phyloP scores from a whole-genome alignment of 2,888 invertebrate species.

The Phoronis australis region DNA sequence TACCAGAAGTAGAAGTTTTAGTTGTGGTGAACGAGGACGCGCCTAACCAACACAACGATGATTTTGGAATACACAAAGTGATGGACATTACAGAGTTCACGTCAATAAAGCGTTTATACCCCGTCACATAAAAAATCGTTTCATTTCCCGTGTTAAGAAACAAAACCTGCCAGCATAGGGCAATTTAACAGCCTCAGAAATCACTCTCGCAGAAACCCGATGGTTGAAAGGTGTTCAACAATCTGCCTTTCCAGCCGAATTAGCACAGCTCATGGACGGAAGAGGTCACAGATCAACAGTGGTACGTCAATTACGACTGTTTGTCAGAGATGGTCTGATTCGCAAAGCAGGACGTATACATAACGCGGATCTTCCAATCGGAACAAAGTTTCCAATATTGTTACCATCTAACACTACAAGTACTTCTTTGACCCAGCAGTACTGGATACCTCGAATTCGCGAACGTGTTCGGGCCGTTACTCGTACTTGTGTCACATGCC shows the following conservation, averaged over 20 bases:
- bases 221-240: not conserved
- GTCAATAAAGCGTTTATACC: no score
- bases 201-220: not conserved
- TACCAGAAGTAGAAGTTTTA: no score
- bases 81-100: no score
- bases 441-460: constrained; percentile 12
- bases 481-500: constrained; percentile 12
- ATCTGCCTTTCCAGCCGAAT: not conserved
- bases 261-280: not conserved
- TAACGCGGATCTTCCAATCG: no score
- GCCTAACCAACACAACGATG: no score
- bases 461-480: constrained; percentile 5
- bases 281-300: not conserved
- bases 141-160: not conserved
- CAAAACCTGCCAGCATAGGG: not conserved
- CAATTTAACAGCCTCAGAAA: not conserved
- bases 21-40: no score
- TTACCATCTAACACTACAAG: no score
- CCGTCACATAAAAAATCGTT: no score
- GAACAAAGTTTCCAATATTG: no score
- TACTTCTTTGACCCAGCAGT: constrained; percentile 9
- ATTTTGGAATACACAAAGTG: no score
- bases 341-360: constrained; percentile 6
- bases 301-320: not conserved
- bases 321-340: not conserved